Percentiles rank a stretch among this genome's conserved stretches.
phyloP scores from a whole-genome alignment of 1,140 invertebrate species.

The Cepaea nemoralis region DNA sequence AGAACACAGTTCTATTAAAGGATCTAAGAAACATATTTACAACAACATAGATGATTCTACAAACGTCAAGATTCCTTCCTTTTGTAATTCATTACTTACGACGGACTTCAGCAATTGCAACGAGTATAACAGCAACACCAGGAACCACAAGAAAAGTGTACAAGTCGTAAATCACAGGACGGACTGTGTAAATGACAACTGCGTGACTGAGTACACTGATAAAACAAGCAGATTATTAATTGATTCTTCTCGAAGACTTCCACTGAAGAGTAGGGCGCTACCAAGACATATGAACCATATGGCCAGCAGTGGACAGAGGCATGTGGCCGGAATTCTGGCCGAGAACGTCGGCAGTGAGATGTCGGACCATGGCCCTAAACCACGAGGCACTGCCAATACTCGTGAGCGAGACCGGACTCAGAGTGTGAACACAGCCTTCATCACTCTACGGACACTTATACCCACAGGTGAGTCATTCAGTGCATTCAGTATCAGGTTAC shows the following conservation, averaged over 20 bases:
- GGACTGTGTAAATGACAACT: neutral
- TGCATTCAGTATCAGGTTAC: neutral
- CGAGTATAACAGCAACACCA: neutral
- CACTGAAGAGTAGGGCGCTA: neutral
- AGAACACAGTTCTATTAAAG: neutral
- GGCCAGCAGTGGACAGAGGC: neutral
- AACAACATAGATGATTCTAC: neutral
- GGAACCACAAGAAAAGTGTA: neutral
- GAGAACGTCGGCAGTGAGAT: neutral
- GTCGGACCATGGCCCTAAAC: constrained; percentile 29
- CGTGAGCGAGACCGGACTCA: constrained; percentile 74
- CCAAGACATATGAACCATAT: neutral
- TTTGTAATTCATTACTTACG: neutral
- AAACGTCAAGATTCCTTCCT: neutral
- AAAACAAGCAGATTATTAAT: neutral
- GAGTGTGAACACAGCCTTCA: constrained; percentile 92
- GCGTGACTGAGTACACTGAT: neutral
- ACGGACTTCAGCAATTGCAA: neutral
- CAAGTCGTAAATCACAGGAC: neutral
- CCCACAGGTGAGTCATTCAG: constrained; percentile 79
- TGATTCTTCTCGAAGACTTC: neutral
- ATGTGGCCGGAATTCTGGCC: neutral
- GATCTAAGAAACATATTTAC: neutral
- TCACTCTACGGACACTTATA: constrained; percentile 85
- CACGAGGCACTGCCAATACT: constrained; percentile 69